Percentiles rank a stretch among this genome's conserved stretches.
Evolutionary conservation across 2,797 vertebrate genomes (phyloP).

Genomic region (Acestrorhynchus altus): DNA sequence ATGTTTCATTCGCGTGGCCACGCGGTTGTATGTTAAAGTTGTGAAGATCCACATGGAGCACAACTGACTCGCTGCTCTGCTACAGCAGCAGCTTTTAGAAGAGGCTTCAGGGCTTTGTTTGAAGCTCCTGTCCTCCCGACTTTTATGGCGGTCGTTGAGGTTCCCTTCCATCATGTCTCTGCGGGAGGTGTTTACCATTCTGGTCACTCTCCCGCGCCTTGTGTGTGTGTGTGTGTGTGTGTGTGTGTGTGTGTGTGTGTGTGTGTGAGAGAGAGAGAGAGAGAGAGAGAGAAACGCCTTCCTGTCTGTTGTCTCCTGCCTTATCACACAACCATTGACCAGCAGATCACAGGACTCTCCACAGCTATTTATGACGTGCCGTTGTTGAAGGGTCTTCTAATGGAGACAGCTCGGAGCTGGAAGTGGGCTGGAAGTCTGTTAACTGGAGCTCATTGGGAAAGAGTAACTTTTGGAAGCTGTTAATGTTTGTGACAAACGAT

Average conservation of each 20-base stretch:
- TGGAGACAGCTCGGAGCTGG: neutral
- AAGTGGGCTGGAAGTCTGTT: neutral
- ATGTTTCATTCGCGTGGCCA: too few species aligned
- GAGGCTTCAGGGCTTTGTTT: slow-evolving; percentile 32
- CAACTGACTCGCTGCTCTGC: slow-evolving; percentile 31
- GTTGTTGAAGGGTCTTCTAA: slow-evolving; percentile 11
- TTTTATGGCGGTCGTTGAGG: slow-evolving; percentile 53
- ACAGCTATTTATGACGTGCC: slow-evolving; percentile 60
- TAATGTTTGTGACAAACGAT: neutral
- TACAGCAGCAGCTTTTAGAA: slow-evolving; percentile 12
- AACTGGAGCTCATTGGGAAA: neutral
- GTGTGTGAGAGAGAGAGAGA: slow-evolving; percentile 41
- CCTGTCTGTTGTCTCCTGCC: slow-evolving; percentile 57
- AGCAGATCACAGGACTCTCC: slow-evolving; percentile 61
- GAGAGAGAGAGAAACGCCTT: slow-evolving; percentile 44
- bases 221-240: slow-evolving; percentile 32
- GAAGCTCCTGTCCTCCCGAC: slow-evolving; percentile 30
- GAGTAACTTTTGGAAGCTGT: neutral
- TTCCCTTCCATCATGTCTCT: slow-evolving; percentile 36
- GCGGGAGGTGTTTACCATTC: slow-evolving; percentile 54
- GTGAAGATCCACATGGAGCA: neutral
- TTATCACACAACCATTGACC: slow-evolving; percentile 54
- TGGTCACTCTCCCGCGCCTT: slow-evolving; percentile 38
- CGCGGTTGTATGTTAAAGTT: neutral
- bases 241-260: slow-evolving; percentile 44